Evolutionary conservation across 1,140 invertebrate species (phyloP).

Genomic region (Copidosoma floridanum): DNA sequence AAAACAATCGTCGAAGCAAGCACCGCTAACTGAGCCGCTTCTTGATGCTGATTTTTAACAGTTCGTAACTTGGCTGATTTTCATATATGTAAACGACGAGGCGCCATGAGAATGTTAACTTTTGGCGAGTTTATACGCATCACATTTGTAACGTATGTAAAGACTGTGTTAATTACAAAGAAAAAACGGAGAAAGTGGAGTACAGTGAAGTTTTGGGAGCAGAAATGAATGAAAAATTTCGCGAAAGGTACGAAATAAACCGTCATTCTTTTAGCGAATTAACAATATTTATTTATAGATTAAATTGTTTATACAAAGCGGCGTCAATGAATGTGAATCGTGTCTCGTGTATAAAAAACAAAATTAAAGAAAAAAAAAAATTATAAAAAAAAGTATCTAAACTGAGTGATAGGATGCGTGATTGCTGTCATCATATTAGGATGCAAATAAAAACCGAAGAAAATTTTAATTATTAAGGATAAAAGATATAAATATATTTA

Average conservation of each 20-base stretch:
- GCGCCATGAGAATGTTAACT: conserved; percentile 11
- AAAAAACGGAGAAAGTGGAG: neutral
- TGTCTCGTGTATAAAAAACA: no score
- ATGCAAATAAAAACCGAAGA: neutral
- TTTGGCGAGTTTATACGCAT: conserved; percentile 39
- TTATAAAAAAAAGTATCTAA: no score
- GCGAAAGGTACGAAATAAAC: conserved; percentile 12
- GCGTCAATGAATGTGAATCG: conserved; percentile 20
- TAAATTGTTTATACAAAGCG: conserved; percentile 48
- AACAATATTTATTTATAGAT: conserved; percentile 53
- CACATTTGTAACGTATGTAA: conserved; percentile 37
- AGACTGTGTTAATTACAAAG: conserved; percentile 3
- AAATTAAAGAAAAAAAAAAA: no score
- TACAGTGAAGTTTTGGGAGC: conserved; percentile 6
- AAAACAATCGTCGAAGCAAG: conserved; percentile 20
- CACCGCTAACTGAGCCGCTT: conserved; percentile 20
- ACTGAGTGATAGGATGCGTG: neutral
- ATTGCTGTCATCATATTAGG: neutral
- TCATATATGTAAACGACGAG: neutral
- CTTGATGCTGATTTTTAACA: neutral
- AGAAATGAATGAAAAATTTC: conserved; percentile 8
- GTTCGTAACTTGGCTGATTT: neutral
- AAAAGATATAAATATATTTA: conserved; percentile 7
- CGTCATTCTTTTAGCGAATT: conserved; percentile 38
- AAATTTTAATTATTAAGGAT: neutral